Evolutionary conservation across 2,113 vertebrate species (phyloP).

Genomic region (Syngnathoides biaculeatus): DNA sequence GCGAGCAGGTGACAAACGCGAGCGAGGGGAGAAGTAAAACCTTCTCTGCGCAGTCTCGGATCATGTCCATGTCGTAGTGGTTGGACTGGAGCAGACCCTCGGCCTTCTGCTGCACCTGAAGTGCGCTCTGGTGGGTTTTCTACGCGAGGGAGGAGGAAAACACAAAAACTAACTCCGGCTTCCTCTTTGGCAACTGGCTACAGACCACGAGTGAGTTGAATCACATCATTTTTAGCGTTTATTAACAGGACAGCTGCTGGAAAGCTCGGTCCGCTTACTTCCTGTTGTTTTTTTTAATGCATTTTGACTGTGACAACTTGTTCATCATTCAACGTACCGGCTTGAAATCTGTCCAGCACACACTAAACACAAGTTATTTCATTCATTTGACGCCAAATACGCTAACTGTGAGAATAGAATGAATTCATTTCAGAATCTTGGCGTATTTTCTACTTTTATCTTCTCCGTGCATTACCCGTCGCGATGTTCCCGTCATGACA

Average conservation of each 20-base stretch:
- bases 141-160: conserved; percentile 47
- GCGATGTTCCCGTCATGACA: not conserved
- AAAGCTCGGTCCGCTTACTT: too few relatives aligned
- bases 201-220: too few relatives aligned
- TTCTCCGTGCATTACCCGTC: not conserved
- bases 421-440: not conserved
- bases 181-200: not conserved
- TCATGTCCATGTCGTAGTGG: conserved; percentile 97
- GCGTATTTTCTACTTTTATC: not conserved
- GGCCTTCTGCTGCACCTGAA: conserved; percentile 99
- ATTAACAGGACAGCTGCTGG: too few relatives aligned
- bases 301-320: too few relatives aligned
- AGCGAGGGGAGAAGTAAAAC: conserved; percentile 17
- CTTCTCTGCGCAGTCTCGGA: conserved; percentile 96
- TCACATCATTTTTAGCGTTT: too few relatives aligned
- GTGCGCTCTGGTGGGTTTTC: conserved; percentile 98
- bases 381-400: not conserved
- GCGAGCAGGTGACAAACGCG: not conserved
- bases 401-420: too few relatives aligned
- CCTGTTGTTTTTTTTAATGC: too few relatives aligned
- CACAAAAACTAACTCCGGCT: conserved; percentile 9
- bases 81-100: conserved; percentile 94
- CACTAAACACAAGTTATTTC: too few relatives aligned
- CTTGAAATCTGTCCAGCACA: too few relatives aligned
- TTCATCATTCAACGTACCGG: too few relatives aligned